Evolutionary conservation across 2,888 invertebrate genomes (phyloP).

Genomic region (Apeira syringaria): DNA sequence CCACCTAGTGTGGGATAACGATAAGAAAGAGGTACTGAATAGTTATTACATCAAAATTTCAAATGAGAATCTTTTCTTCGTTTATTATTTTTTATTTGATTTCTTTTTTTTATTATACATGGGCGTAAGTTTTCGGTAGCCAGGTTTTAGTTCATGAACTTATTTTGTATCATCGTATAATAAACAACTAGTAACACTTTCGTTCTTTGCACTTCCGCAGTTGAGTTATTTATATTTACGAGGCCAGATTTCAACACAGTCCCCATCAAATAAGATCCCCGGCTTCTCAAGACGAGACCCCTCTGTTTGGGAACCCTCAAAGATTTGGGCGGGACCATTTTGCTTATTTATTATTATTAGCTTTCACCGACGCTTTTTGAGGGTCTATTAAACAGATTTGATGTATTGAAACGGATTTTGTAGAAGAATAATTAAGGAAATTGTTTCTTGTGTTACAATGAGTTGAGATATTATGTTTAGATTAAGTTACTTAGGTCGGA

Average conservation of each 20-base stretch:
- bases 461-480: no score
- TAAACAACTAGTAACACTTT: no score
- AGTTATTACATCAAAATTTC: no score
- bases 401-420: conserved; percentile 23
- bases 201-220: conserved; percentile 1
- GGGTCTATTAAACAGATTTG: conserved; percentile 12
- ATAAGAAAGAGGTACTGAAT: no score
- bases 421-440: conserved; percentile 19
- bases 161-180: no score
- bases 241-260: conserved; percentile 9
- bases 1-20: no score
- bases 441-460: conserved; percentile 6
- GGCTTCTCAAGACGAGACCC: conserved; percentile 22
- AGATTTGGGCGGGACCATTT: conserved; percentile 41
- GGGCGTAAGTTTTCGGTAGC: no score
- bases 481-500: no score
- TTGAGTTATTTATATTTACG: conserved; percentile 19
- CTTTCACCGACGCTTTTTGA: conserved; percentile 19
- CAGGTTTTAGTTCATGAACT: no score
- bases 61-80: no score
- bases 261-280: conserved; percentile 2
- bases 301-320: conserved; percentile 38
- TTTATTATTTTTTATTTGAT: no score
- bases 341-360: conserved; percentile 51
- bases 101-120: no score